Conservation (phyloP, 2,888 invertebrate genomes). For the Dasypolia templi region DNA sequence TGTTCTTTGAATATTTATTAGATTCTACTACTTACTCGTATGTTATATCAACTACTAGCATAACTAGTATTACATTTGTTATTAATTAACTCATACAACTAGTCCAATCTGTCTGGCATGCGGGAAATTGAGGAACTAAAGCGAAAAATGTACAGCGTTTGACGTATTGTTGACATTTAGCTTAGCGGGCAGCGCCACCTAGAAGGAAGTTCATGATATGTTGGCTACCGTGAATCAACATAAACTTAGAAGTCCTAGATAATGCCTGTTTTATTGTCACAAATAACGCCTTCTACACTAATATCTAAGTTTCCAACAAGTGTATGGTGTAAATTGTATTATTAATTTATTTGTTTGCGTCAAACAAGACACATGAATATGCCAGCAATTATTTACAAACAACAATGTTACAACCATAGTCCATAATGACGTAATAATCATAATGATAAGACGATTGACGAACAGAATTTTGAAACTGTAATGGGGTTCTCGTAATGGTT, state of each 20-base stretch:
- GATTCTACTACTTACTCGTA: slow-evolving; percentile 8
- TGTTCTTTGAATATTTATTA: slow-evolving; percentile 72
- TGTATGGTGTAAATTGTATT: slow-evolving; percentile 10
- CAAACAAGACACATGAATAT: slow-evolving; percentile 46
- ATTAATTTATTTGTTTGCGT: slow-evolving; percentile 48
- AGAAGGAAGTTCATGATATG: not conserved
- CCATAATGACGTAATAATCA: slow-evolving; percentile 8
- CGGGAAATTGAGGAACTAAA: not conserved
- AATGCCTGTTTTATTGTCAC: slow-evolving; percentile 39
- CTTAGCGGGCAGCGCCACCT: not conserved
- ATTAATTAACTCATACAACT: not conserved
- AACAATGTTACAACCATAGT: slow-evolving; percentile 20
- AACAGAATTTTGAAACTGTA: not conserved
- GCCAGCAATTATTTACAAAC: slow-evolving; percentile 25
- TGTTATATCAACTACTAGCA: slow-evolving; percentile 20
- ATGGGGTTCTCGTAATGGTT: not conserved
- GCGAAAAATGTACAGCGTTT: not conserved
- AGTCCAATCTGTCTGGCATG: not conserved
- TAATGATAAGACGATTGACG: not conserved
- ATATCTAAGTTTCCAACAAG: slow-evolving; percentile 30
- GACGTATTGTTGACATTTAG: slow-evolving; percentile 5
- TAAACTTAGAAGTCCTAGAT: slow-evolving; percentile 24
- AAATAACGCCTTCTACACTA: slow-evolving; percentile 45
- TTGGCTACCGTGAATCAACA: not conserved
- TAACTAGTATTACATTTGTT: slow-evolving; percentile 25